phyloP scores from a whole-genome alignment of 1,140 invertebrate species.

The Liolophura sinensis region DNA sequence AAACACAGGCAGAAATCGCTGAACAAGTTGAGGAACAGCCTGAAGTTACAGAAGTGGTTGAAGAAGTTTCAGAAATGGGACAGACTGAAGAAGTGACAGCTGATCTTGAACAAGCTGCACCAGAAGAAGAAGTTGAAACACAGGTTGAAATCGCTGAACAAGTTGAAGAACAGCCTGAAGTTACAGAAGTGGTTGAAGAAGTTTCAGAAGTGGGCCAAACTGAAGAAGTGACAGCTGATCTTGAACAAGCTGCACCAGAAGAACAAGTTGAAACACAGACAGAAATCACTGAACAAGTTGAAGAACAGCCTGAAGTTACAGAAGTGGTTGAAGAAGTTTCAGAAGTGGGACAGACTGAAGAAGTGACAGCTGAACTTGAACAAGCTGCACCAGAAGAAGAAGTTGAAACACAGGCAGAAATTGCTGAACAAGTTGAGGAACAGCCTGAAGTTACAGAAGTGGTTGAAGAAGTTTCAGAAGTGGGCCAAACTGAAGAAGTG shows the following conservation, averaged over 20 bases:
- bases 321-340: slow-evolving; percentile 18
- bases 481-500: slow-evolving; percentile 1
- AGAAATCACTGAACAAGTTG: slow-evolving; percentile 20
- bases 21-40: slow-evolving; percentile 16
- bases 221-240: slow-evolving; percentile 27
- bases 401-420: slow-evolving; percentile 1
- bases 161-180: slow-evolving; percentile 8
- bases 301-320: slow-evolving; percentile 22
- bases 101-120: slow-evolving; percentile 1
- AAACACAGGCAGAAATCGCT: slow-evolving; percentile 1
- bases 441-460: background rate
- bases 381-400: slow-evolving; percentile 22
- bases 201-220: slow-evolving; percentile 13
- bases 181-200: slow-evolving; percentile 11
- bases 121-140: background rate
- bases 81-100: slow-evolving; percentile 8
- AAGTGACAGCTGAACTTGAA: slow-evolving; percentile 22
- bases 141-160: background rate
- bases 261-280: slow-evolving; percentile 20
- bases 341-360: slow-evolving; percentile 20
- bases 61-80: slow-evolving; percentile 15
- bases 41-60: slow-evolving; percentile 12
- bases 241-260: slow-evolving; percentile 20
- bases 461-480: background rate
- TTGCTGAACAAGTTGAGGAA: slow-evolving; percentile 1